Percentiles rank a stretch among this genome's conserved stretches.
These are phyloP conservation scores for Xanthostigma xanthostigma DNA, from an alignment of 2,888 invertebrate genomes.

Conservation along the genomic window DNA sequence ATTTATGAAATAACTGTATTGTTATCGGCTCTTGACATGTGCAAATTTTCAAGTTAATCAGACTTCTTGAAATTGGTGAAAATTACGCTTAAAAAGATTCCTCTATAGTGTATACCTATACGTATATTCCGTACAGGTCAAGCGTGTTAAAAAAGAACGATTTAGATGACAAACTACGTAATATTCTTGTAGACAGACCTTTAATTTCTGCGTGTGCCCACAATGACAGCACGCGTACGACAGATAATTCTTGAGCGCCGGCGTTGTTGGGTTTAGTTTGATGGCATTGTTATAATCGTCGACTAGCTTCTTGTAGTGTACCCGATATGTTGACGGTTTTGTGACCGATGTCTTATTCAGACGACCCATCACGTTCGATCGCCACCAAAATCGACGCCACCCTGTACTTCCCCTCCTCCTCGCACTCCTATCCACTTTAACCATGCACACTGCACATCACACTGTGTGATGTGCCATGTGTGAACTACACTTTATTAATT, in stretches of 20 bases:
- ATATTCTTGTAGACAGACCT: constrained; percentile 21
- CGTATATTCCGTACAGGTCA: too few species aligned
- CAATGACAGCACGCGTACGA: constrained; percentile 45
- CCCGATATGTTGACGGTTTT: constrained; percentile 33
- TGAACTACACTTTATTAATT: too few species aligned
- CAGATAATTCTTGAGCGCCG: constrained; percentile 37
- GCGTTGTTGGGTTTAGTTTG: constrained; percentile 11
- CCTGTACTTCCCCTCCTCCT: constrained; percentile 12
- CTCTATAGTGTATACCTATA: too few species aligned
- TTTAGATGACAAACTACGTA: too few species aligned
- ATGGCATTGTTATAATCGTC: constrained; percentile 31
- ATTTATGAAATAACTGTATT: too few species aligned
- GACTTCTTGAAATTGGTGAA: too few species aligned
- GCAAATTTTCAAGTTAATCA: too few species aligned
- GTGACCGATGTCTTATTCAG: constrained; percentile 27
- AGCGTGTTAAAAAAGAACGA: too few species aligned
- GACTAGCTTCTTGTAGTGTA: constrained; percentile 41
- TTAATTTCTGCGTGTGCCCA: constrained; percentile 41
- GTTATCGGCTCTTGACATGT: too few species aligned
- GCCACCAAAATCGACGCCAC: constrained; percentile 9
- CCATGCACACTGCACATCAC: constrained; percentile 2
- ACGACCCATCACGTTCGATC: constrained; percentile 30
- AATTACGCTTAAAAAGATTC: too few species aligned
- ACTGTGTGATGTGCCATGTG: background rate
- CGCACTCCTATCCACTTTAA: constrained; percentile 3